phyloP scores from a whole-genome alignment of 2,888 invertebrate species.

The Geotrupes spiniger region DNA sequence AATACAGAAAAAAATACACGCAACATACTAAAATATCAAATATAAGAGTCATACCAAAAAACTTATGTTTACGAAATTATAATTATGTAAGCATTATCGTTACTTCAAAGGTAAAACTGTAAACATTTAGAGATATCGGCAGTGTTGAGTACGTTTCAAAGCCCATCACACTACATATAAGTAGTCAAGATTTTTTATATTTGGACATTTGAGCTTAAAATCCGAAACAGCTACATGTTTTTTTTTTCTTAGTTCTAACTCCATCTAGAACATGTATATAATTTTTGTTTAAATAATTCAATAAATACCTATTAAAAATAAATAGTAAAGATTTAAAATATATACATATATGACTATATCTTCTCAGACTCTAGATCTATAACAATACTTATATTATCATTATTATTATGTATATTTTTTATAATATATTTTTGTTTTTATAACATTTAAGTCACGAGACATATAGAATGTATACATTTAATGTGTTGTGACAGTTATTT shows the following conservation, averaged over 20 bases:
- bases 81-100: conserved; percentile 16
- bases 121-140: conserved; percentile 44
- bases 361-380: conserved; percentile 35
- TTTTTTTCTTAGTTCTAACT: conserved; percentile 12
- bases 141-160: conserved; percentile 46
- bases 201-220: conserved; percentile 39
- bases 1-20: conserved; percentile 32
- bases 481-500: conserved; percentile 23
- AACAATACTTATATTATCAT: conserved; percentile 39
- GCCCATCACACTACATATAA: conserved; percentile 36
- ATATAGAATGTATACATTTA: conserved; percentile 28
- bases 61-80: conserved; percentile 17
- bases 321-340: conserved; percentile 30
- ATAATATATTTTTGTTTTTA: conserved; percentile 26
- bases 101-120: conserved; percentile 18
- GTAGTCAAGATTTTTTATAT: conserved; percentile 31
- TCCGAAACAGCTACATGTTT: conserved; percentile 17
- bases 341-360: conserved; percentile 33
- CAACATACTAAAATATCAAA: conserved; percentile 33
- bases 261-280: conserved; percentile 6
- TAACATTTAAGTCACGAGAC: conserved; percentile 33
- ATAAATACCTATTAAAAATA: conserved; percentile 28
- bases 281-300: conserved; percentile 16
- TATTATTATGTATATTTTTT: conserved; percentile 29
- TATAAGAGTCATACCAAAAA: conserved; percentile 24